Evolutionary conservation across 2,797 vertebrate genomes (phyloP).

Genomic region (Tragopan temminckii): DNA sequence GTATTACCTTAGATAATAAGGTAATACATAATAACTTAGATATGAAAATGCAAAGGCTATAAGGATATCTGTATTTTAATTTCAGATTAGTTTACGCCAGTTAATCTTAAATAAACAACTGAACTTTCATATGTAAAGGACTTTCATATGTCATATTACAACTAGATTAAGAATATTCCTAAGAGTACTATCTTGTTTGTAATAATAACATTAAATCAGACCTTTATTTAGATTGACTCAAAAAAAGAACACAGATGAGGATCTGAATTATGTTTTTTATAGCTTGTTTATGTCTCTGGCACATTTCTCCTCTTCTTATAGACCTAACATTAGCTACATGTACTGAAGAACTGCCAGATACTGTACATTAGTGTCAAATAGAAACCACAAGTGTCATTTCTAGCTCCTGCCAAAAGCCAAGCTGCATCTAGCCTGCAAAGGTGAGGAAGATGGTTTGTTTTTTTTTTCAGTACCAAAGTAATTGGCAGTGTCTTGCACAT

Average conservation of each 20-base stretch:
- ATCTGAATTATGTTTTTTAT: neutral
- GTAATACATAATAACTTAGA: neutral
- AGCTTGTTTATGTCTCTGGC: neutral
- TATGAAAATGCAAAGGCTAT: neutral
- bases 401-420: neutral
- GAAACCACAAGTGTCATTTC: neutral
- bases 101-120: neutral
- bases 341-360: neutral
- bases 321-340: neutral
- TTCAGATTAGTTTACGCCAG: neutral
- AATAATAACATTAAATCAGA: neutral
- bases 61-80: neutral
- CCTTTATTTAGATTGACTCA: neutral
- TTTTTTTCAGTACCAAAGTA: neutral
- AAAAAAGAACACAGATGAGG: neutral
- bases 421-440: neutral
- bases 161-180: neutral
- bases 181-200: neutral
- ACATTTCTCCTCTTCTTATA: neutral
- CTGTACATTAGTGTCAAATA: neutral
- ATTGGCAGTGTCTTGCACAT: neutral
- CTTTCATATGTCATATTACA: neutral
- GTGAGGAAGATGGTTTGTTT: neutral
- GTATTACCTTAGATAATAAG: no score
- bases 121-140: neutral